Conservation (phyloP, 2,113 vertebrate genomes). For the Irena cyanogastra region DNA sequence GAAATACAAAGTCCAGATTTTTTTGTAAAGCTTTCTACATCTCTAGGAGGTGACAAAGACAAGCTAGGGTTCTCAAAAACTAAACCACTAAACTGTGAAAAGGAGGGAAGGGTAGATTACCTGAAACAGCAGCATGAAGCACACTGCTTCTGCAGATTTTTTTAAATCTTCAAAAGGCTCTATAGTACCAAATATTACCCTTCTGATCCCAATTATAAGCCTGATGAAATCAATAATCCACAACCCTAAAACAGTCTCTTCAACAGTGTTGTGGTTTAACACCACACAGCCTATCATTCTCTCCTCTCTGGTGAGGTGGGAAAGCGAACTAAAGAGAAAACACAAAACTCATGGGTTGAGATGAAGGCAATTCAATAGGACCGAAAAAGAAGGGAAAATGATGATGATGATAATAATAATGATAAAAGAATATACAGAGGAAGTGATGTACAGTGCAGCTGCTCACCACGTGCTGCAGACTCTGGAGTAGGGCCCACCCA, state of each 20-base stretch:
- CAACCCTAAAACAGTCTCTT: background rate
- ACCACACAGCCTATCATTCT: background rate
- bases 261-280: background rate
- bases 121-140: background rate
- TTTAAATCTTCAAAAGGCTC: background rate
- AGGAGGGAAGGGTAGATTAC: background rate
- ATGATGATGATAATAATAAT: background rate
- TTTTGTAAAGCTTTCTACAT: background rate
- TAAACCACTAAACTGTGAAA: background rate
- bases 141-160: background rate
- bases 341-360: rapidly evolving
- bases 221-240: background rate
- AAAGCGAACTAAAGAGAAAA: background rate
- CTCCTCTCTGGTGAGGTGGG: background rate
- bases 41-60: background rate
- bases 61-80: background rate
- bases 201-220: background rate
- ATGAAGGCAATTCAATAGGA: background rate
- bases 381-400: background rate
- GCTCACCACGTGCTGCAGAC: background rate
- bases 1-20: background rate
- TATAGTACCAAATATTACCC: background rate
- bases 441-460: background rate
- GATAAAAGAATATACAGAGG: background rate
- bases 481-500: no score